phyloP scores from a whole-genome alignment of 2,797 vertebrate genomes.

The Etheostoma nigrum region DNA sequence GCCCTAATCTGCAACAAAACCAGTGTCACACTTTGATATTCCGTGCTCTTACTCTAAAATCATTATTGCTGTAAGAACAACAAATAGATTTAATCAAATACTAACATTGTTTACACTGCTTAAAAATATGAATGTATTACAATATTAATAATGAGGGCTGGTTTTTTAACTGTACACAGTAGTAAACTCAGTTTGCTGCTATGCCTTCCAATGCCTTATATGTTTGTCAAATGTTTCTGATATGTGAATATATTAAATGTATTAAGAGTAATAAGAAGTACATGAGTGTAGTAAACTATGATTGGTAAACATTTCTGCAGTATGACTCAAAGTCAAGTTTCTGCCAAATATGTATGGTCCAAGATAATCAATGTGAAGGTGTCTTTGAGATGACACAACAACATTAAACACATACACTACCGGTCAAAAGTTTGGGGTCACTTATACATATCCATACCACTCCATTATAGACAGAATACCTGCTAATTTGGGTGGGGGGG shows the following conservation, averaged over 20 bases:
- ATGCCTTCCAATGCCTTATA: conserved; percentile 59
- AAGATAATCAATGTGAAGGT: conserved; percentile 19
- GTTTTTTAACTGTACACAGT: neutral
- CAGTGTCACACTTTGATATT: neutral
- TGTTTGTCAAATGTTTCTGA: conserved; percentile 23
- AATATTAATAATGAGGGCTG: neutral
- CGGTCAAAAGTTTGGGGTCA: too few relatives aligned
- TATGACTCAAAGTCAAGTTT: conserved; percentile 32
- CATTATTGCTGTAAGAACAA: neutral
- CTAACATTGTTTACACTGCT: neutral
- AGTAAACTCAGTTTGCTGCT: conserved; percentile 22
- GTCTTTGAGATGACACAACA: conserved; percentile 31
- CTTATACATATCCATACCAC: too few relatives aligned
- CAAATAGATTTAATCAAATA: neutral
- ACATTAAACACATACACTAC: conserved; percentile 1
- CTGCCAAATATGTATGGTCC: conserved; percentile 54
- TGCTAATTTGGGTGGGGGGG: too few relatives aligned
- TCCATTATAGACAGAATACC: too few relatives aligned
- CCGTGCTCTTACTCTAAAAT: neutral
- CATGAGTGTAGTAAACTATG: neutral
- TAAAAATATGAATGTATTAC: neutral
- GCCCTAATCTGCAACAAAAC: neutral
- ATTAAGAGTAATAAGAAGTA: neutral
- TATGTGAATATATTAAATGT: conserved; percentile 26
- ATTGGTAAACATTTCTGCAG: conserved; percentile 8